Evolutionary conservation across 2,113 vertebrate species (phyloP).

Genomic region (Rallus limicola): DNA sequence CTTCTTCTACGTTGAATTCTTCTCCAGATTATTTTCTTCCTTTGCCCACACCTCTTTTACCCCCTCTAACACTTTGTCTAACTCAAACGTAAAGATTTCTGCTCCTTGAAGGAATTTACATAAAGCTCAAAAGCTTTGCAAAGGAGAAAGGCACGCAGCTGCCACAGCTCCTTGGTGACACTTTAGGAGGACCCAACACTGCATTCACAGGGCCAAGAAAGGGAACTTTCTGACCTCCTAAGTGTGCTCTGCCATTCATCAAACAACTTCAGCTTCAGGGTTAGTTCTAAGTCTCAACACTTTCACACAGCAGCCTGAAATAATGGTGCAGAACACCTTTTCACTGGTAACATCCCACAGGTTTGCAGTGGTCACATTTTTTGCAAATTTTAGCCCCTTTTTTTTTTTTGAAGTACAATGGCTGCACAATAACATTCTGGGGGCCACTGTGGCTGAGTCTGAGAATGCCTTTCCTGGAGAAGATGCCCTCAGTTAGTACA

Average conservation of each 20-base stretch:
- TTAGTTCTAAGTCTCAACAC: background rate
- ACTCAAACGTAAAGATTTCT: constrained; percentile 13
- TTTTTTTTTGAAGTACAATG: rapidly evolving
- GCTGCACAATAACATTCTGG: rapidly evolving
- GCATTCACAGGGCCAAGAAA: background rate
- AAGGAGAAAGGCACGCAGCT: background rate
- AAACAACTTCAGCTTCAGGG: background rate
- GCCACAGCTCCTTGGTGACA: background rate
- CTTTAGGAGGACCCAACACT: background rate
- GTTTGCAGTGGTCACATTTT: background rate
- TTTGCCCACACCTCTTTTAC: background rate
- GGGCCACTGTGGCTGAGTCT: background rate
- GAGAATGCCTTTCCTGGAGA: background rate
- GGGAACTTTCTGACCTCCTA: background rate
- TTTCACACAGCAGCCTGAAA: background rate
- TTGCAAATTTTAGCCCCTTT: background rate
- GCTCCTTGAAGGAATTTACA: background rate
- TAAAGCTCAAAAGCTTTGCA: background rate
- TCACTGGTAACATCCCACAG: background rate
- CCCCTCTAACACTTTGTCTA: background rate
- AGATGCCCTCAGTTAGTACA: background rate
- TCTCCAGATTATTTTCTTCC: background rate
- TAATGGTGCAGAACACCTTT: rapidly evolving
- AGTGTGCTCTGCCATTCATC: background rate
- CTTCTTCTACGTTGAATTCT: background rate